Base-by-base conservation (phyloP, 2,888 invertebrate genomes). In the Cephus runcator region DNA sequence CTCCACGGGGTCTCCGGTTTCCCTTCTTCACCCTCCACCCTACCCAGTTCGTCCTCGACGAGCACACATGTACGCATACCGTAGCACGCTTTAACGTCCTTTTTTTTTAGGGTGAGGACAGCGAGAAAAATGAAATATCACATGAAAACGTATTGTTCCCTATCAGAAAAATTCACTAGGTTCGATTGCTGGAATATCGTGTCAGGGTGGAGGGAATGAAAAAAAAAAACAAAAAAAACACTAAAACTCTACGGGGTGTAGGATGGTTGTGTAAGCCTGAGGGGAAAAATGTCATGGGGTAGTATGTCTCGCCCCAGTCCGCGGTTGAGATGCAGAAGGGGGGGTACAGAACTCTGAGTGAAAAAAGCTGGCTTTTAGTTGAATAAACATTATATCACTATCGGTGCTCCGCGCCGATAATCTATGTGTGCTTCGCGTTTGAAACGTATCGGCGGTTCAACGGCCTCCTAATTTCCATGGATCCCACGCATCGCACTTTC, bases 311-410 rank as follows among this genome's bases (percentile, higher is more conserved):
- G 9, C 23, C 56, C 56, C 56, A 56, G 9, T 6, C 56, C 9
- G 56, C 56, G 56, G 23, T 23, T 23, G 23, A 56, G 56, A 23
- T 56, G 56, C 9, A 2, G 56, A 56, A 56, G 33, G 33, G 56
- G 56, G 56, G 56, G 56, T 23, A 56, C 0, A 9, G 23, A 69
- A 56, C 40, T 69, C 30, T 56, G 69, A 34, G 31, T 71, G 68
- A 68, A 74, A 78, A 77, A 78, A 71, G 73, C 74, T 78, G 78
- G 86, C 90, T 89, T 87, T 89, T 86, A 89, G 88, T 82, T 86
- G 86, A 84, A 86, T 85, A 88, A 89, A 89, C 87, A 87, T 84
- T 71, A 80, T 84, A 83, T 83, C 83, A 80, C 79, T 71, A 71
- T 71, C 71, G 71, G 33, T 71, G 33, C 34, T 23, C 31, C 15